Evolutionary conservation across 2,113 vertebrate species (phyloP).

Genomic region (Tragelaphus imberbis): DNA sequence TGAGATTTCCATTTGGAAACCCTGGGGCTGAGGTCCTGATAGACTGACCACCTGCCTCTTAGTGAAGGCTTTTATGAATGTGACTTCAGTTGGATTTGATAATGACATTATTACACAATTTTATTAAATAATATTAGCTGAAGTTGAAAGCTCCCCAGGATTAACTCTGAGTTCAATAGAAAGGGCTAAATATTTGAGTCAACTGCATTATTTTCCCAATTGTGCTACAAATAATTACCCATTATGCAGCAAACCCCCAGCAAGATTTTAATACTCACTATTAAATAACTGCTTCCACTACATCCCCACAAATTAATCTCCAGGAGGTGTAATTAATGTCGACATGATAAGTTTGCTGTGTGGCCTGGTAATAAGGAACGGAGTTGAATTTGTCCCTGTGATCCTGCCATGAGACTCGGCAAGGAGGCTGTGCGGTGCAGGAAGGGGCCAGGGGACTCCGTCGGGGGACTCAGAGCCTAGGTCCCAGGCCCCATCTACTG

Average conservation of each 20-base stretch:
- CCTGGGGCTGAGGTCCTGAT: background rate
- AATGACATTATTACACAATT: constrained; percentile 54
- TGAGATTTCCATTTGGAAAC: background rate
- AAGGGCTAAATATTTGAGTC: constrained; percentile 44
- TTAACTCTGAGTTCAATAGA: constrained; percentile 17
- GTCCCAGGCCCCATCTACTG: background rate
- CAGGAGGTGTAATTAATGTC: constrained; percentile 45
- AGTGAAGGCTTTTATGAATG: background rate
- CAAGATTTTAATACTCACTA: constrained; percentile 65
- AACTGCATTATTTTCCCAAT: constrained; percentile 61
- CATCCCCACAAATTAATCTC: constrained; percentile 77
- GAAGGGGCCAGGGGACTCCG: background rate
- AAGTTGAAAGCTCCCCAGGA: background rate
- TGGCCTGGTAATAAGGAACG: background rate
- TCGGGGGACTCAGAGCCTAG: background rate
- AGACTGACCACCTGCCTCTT: background rate
- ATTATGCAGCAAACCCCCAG: constrained; percentile 65
- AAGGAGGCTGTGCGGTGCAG: too few species aligned
- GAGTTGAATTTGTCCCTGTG: accelerated
- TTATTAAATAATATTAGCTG: background rate
- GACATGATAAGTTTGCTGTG: background rate
- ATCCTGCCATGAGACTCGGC: accelerated
- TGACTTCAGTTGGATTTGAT: constrained; percentile 7
- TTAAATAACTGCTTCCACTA: constrained; percentile 71
- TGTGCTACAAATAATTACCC: constrained; percentile 73